Evolutionary conservation across 2,113 vertebrate genomes (phyloP).

Genomic region (Hiodon tergisus): DNA sequence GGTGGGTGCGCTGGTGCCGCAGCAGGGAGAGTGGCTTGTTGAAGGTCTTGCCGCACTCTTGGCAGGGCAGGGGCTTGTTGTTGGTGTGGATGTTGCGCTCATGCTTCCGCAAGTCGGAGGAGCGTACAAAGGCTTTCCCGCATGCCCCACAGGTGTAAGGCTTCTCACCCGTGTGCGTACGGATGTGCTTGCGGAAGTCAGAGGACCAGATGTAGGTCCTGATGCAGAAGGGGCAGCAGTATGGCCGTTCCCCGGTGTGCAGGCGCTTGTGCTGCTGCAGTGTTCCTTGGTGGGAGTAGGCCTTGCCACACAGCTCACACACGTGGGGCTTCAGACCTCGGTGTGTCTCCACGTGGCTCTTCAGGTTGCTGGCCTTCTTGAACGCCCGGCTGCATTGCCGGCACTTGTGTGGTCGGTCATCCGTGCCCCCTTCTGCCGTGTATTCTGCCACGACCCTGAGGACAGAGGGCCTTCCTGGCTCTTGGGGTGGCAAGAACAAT

Average conservation of each 20-base stretch:
- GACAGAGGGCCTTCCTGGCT: slow-evolving; percentile 37
- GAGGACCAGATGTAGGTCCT: slow-evolving; percentile 67
- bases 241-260: slow-evolving; percentile 65
- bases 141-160: slow-evolving; percentile 60
- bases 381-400: slow-evolving; percentile 59
- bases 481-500: neutral
- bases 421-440: slow-evolving; percentile 37
- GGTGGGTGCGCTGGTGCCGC: slow-evolving; percentile 73
- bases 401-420: slow-evolving; percentile 59
- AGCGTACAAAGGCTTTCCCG: slow-evolving; percentile 65
- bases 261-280: slow-evolving; percentile 67
- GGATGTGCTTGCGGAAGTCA: slow-evolving; percentile 64
- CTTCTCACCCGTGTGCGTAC: slow-evolving; percentile 66
- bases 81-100: slow-evolving; percentile 72
- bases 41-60: slow-evolving; percentile 71
- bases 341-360: slow-evolving; percentile 72
- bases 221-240: slow-evolving; percentile 61
- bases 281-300: slow-evolving; percentile 61
- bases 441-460: slow-evolving; percentile 52
- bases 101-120: slow-evolving; percentile 67
- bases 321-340: slow-evolving; percentile 66
- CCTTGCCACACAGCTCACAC: slow-evolving; percentile 67
- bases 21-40: slow-evolving; percentile 70
- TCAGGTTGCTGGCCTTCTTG: slow-evolving; percentile 70
- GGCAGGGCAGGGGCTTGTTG: slow-evolving; percentile 71